A percentile compares a stretch with the other conserved stretches of the same genome.
phyloP scores from a whole-genome alignment of 2,113 vertebrate species.

The Jacana jacana region DNA sequence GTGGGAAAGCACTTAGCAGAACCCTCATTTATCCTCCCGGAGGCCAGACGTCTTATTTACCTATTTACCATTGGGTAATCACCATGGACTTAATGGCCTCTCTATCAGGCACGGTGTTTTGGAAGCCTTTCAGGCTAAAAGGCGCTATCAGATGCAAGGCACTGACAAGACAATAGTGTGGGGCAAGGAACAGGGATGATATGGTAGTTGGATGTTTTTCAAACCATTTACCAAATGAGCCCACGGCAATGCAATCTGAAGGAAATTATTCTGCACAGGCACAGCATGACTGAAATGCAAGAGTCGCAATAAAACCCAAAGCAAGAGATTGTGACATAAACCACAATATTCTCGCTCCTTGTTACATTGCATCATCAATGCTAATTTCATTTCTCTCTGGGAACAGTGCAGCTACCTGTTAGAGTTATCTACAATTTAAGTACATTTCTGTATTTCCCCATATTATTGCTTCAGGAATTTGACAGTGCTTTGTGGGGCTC shows the following conservation, averaged over 20 bases:
- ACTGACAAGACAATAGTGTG: neutral
- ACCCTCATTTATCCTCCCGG: neutral
- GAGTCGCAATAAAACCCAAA: neutral
- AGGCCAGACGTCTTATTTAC: neutral
- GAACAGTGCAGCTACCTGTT: neutral
- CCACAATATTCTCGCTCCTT: neutral
- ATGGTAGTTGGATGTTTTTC: neutral
- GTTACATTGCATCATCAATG: neutral
- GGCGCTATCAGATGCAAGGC: neutral
- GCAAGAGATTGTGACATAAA: accelerated
- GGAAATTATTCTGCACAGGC: neutral
- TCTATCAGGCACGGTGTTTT: neutral
- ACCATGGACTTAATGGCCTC: neutral
- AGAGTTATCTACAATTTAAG: neutral
- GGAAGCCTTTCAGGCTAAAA: neutral
- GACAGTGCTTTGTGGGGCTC: neutral
- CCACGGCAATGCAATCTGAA: neutral
- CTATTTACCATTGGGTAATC: neutral
- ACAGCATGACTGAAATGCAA: neutral
- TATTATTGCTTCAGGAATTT: neutral
- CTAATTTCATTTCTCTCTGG: neutral
- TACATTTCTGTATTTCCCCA: neutral
- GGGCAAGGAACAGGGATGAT: neutral
- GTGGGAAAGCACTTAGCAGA: neutral
- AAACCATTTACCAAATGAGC: neutral